Percentiles rank a stretch among this genome's conserved stretches.
These are phyloP conservation scores for Notarius lentiginosus DNA, from an alignment of 2,113 vertebrate genomes.

Conservation along the genomic window DNA sequence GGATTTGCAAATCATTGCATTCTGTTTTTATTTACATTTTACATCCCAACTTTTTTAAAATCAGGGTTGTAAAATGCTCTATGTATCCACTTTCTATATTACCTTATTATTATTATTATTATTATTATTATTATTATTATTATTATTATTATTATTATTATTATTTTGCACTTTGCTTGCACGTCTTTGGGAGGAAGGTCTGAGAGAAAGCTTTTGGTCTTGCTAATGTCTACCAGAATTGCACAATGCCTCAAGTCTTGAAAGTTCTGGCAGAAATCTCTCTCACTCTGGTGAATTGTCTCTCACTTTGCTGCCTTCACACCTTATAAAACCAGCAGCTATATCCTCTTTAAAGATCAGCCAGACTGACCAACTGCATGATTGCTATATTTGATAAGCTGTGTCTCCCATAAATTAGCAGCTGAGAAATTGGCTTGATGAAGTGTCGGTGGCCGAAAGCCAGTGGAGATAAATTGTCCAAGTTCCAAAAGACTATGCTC, in stretches of 20 bases:
- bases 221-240: neutral
- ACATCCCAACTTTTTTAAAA: no score
- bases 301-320: neutral
- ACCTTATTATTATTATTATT: neutral
- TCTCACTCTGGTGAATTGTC: neutral
- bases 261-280: neutral
- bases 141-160: neutral
- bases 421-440: conserved; percentile 19
- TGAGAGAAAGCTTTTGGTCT: neutral
- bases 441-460: neutral
- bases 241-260: neutral
- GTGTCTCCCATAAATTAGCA: neutral
- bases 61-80: neutral
- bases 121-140: no score
- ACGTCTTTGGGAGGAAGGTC: neutral
- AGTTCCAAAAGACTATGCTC: neutral
- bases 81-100: neutral
- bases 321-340: neutral
- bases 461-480: neutral
- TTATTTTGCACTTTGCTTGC: neutral
- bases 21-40: no score
- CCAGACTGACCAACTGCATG: neutral
- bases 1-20: no score
- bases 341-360: neutral
- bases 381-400: neutral